phyloP scores from a whole-genome alignment of 1,140 invertebrate genomes.

The Lepidurus arcticus region DNA sequence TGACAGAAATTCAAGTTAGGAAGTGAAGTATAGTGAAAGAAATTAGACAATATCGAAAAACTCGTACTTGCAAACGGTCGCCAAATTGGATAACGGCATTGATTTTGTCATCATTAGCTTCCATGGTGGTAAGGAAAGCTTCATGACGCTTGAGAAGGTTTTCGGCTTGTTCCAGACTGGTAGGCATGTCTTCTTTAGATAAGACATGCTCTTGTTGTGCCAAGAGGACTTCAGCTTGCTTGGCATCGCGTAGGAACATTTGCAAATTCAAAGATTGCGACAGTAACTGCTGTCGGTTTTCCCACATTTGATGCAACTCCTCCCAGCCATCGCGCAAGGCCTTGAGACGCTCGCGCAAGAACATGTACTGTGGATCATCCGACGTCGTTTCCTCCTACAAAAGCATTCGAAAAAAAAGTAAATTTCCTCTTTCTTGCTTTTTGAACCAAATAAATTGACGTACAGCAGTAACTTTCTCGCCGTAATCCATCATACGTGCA shows the following conservation, averaged over 20 bases:
- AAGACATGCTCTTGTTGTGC: conserved; percentile 96
- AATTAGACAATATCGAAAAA: not conserved
- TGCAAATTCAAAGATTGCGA: conserved; percentile 91
- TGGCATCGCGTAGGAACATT: conserved; percentile 91
- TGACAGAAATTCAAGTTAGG: not conserved
- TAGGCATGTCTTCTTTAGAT: conserved; percentile 89
- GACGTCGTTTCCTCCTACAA: conserved; percentile 65
- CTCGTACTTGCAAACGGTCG: conserved; percentile 55
- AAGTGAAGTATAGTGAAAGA: conserved; percentile 37
- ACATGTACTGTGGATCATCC: conserved; percentile 98
- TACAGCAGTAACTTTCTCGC: conserved; percentile 84
- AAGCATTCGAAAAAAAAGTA: conserved; percentile 24
- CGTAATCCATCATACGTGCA: conserved; percentile 98
- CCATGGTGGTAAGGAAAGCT: conserved; percentile 98
- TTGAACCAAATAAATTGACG: conserved; percentile 40
- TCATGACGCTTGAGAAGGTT: conserved; percentile 96
- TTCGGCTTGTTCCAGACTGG: conserved; percentile 93
- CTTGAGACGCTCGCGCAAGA: conserved; percentile 90
- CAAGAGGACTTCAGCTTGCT: conserved; percentile 94
- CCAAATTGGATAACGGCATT: conserved; percentile 91
- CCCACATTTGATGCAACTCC: conserved; percentile 99
- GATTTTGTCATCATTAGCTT: conserved; percentile 99
- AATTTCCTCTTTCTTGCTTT: not conserved
- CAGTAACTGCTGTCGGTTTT: conserved; percentile 89
- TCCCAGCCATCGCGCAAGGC: conserved; percentile 98